Base-by-base conservation (phyloP, 2,797 vertebrate genomes). In the Gallinago stenura region DNA sequence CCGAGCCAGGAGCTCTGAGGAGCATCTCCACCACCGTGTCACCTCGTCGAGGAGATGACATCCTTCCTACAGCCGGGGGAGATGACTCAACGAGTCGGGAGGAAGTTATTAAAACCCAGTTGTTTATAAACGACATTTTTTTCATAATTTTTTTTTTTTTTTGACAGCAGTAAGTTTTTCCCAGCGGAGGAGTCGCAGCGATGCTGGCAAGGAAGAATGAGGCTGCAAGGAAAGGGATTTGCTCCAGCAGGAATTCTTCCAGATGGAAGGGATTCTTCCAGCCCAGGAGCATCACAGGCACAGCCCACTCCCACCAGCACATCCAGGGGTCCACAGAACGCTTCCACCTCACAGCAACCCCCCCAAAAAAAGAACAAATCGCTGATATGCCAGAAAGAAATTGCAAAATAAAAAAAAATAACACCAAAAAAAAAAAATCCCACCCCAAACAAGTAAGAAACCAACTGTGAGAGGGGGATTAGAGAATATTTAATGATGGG, bases 91-190 rank as follows among this genome's bases (percentile, higher is more conserved):
- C 5, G 3, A 33, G 77, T 12, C 5, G 0, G 35, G 72, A 78
- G 93, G 89, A 95, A 90, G 83, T 81, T 77, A 70, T 62, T 88
- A 65, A 80, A 92, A 88, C 73, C 83, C 80, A 43, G 68, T 25
- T 89, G 93, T 83, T 90, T 89, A 87, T 75, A 31, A 93, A 83
- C 24, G 12, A 20, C 72, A 35, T 88, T 83, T 90, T 89, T 46
- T 46, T 46, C 45, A 21, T 45, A 19, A 79, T 24, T 60, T 85
- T 24, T 58, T 85, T 80, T 88, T 58, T 48, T 83, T 93, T 81
- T 56, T n/a, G 51, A 80, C 65, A 51, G 89, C 64, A 7, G 3
- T 3, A 51, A n/a, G 64, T 73, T 80, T 43, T 57, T 73, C 26
- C 43, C 33, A 39, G 77, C 69, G 62, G 83, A 61, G 75, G 26